Evolutionary conservation across 2,888 invertebrate species (phyloP), one percentile per base, ranked within the genome.

Genomic region (Eupithecia centaureata): DNA sequence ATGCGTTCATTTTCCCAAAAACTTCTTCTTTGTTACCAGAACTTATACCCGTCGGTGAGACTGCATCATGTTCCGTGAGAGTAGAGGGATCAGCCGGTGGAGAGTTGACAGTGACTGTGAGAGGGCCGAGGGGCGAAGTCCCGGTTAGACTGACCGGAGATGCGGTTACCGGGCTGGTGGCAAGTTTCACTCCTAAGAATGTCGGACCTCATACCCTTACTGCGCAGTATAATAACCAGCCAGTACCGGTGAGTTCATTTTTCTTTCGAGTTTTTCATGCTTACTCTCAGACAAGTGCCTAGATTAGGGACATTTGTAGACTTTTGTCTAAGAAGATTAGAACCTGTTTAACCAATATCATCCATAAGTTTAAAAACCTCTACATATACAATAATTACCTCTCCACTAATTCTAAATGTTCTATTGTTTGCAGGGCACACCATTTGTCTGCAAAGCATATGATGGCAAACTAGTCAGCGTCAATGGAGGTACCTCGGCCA

Each of bases 131-230:
- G 30, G 96, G 96, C 32, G 97, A 98, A 82, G 93, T 98, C 30
- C 98, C 98, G 2, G 98, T 98, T 0, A 96, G 97, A 82, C 96
- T 98, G 22, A 97, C 97, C 1, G 98, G 98, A 18, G 97, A 97
- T 77, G 96, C 97, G 35, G 96, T 97, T 83, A 96, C 96, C 25
- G 98, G 98, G 2, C 96, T 98, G 80, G 96, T 97, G 0, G 97
- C 98, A 35, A 97, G 98, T 86, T 99, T 99, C 86, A 97, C 97
- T 30, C 99, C 99, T 0, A 95, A 95, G 70, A 96, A 97, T 88
- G 98, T 99, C n/a, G 99, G 99, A 64, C 97, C 97, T 0, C 98
- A 98, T 85, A 96, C 97, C 38, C 96, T 98, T 61, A 97, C 96
- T 70, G 98, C 98, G 25, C 97, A 97, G 85, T 98, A 98, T 86